Evolutionary conservation across 2,797 vertebrate genomes (phyloP).

Genomic region (Emys orbicularis): DNA sequence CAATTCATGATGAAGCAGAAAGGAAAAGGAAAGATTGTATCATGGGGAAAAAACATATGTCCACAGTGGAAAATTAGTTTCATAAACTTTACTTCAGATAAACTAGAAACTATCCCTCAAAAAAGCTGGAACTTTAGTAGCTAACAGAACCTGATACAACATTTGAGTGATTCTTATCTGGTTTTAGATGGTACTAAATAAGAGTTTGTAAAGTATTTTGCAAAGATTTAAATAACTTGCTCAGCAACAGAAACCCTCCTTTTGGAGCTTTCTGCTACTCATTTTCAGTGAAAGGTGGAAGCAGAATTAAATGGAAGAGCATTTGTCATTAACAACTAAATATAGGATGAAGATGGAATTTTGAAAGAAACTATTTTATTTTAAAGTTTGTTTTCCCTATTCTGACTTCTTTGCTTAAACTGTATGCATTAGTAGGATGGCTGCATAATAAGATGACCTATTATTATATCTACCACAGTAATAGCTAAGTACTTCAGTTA

Average conservation of each 20-base stretch:
- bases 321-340: neutral
- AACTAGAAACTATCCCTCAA: neutral
- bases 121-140: neutral
- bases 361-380: neutral
- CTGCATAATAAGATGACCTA: neutral
- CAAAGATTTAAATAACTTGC: neutral
- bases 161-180: neutral
- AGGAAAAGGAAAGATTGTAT: neutral
- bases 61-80: neutral
- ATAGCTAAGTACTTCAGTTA: neutral
- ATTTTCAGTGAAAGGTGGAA: neutral
- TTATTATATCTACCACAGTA: neutral
- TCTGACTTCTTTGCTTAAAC: neutral
- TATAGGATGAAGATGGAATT: neutral
- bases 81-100: neutral
- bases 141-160: neutral
- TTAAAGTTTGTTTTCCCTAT: neutral
- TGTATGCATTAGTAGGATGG: neutral
- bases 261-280: neutral
- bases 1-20: neutral
- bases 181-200: neutral
- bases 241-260: neutral
- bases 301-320: neutral
- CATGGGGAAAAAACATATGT: neutral
- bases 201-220: neutral